Evolutionary conservation across 2,888 invertebrate species (phyloP), one percentile per base, ranked within the genome.

Genomic region (Troides aeacus): DNA sequence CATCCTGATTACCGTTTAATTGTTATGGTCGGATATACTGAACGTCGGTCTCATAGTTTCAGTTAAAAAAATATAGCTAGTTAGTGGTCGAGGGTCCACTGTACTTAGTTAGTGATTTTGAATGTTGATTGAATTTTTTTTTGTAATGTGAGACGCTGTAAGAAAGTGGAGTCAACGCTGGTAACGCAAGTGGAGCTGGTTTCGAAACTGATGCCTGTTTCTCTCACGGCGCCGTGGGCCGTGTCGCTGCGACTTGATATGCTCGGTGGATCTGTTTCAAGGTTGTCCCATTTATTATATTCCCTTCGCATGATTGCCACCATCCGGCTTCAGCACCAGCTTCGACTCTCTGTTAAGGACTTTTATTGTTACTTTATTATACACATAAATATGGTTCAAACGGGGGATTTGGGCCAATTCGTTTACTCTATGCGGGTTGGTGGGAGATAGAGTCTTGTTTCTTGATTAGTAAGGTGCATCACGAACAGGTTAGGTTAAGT

Each of bases 81-180:
- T 53, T 53, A 39, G 10, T 10, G 10, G 39, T 7, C 39, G 8
- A 7, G 39, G 39, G 39, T 39, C 39, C 39, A 39, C 6, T 7
- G 39, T 10, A 39, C 10, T 39, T 39, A 1, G 39, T 10, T 10
- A 7, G 10, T 10, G 39, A 39, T 57, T n/a, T 57, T 57, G 23
- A 21, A 21, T n/a, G 5, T 57, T 57, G n/a, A 21, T 21, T 57
- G 7, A 57, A 5, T 17, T 68, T 69, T 57, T 71, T 69, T 71
- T 46, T 23, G 50, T 39, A n/a, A 62, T 39, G 36, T 57, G 56
- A 64, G 50, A 62, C 66, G 56, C 62, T 42, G 6, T 21, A 18
- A n/a, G 66, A 66, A 66, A 62, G 61, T 62, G 53, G 39, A 61
- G 18, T 30, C n/a, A 36, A 8, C n/a, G 59, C 18, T 7, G 7